Conservation (phyloP, 2,888 invertebrate species). For the Drosophila mulleri region DNA sequence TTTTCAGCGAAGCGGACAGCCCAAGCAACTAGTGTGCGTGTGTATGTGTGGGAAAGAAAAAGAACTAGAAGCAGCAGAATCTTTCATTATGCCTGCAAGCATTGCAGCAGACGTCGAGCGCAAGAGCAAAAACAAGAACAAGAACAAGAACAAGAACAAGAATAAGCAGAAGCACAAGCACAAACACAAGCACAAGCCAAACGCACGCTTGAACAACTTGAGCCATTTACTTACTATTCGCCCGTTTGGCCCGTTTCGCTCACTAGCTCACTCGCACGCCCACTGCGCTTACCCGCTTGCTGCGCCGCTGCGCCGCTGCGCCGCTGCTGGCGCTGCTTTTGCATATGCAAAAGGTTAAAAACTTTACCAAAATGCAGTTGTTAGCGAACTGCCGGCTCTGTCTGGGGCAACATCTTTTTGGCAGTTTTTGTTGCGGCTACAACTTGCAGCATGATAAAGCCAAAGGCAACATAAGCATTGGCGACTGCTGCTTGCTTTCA, state of each 20-base stretch:
- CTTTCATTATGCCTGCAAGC: constrained; percentile 44
- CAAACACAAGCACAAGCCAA: constrained; percentile 35
- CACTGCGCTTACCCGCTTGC: background rate
- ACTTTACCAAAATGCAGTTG: constrained; percentile 61
- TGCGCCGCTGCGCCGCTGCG: constrained; percentile 4
- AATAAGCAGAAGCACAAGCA: background rate
- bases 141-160: constrained; percentile 13
- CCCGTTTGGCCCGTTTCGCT: constrained; percentile 9
- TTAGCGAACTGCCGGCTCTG: constrained; percentile 24
- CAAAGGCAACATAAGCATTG: constrained; percentile 57
- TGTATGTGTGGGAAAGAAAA: constrained; percentile 14
- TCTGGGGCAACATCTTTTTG: constrained; percentile 46
- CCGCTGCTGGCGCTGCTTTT: constrained; percentile 33
- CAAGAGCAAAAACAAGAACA: constrained; percentile 23
- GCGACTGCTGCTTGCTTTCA: constrained; percentile 57
- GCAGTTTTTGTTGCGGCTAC: constrained; percentile 60
- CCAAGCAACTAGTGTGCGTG: constrained; percentile 33
- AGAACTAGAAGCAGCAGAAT: constrained; percentile 28
- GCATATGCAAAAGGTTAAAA: constrained; percentile 75
- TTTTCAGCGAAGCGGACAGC: constrained; percentile 64
- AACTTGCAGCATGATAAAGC: constrained; percentile 66
- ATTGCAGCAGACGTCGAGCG: constrained; percentile 35
- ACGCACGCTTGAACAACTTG: constrained; percentile 56
- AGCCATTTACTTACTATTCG: constrained; percentile 48
- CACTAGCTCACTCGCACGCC: no score